Conservation (phyloP, 2,797 vertebrate species). For the Pyrocephalus nanus region DNA sequence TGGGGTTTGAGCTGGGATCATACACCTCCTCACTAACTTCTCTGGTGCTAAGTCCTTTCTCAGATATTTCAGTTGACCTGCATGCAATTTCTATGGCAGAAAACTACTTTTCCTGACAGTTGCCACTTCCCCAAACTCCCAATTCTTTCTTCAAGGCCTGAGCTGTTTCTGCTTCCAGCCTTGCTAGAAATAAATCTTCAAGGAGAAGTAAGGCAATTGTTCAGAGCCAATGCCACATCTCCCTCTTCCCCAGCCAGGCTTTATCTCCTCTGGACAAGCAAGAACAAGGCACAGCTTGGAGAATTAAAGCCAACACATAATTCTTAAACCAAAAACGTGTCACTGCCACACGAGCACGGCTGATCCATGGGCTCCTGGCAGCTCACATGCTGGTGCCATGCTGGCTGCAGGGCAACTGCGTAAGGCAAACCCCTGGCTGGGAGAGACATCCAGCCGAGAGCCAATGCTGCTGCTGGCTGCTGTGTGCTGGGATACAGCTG, state of each 20-base stretch:
- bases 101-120: background rate
- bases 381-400: background rate
- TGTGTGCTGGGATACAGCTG: background rate
- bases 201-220: background rate
- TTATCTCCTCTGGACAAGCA: background rate
- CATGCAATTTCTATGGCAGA: background rate
- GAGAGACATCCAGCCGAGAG: background rate
- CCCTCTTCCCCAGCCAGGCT: background rate
- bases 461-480: background rate
- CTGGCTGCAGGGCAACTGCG: background rate
- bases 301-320: background rate
- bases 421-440: background rate
- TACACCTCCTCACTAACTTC: background rate
- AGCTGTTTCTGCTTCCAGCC: background rate
- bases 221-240: background rate
- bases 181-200: background rate
- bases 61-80: background rate
- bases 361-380: background rate
- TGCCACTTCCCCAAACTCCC: background rate
- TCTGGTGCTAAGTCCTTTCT: background rate
- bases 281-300: background rate
- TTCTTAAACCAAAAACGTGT: background rate
- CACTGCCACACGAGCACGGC: rapidly evolving
- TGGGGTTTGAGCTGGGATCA: background rate
- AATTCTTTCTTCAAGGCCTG: background rate